Conservation (phyloP, 2,797 vertebrate species). For the Oreochromis mossambicus region DNA sequence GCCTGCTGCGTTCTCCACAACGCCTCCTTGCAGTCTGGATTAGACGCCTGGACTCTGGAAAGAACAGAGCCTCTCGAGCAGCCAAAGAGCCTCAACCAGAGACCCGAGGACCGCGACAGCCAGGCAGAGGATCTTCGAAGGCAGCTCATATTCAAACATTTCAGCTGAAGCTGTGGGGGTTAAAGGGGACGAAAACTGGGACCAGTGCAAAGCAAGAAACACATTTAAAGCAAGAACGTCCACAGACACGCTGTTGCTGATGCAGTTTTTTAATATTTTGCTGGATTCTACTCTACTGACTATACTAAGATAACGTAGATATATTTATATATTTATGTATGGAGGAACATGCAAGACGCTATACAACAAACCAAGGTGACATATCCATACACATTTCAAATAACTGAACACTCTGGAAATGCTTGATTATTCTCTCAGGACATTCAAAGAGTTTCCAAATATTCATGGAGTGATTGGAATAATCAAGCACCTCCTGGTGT, state of each 20-base stretch:
- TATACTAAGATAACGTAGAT: constrained; percentile 69
- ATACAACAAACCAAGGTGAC: constrained; percentile 56
- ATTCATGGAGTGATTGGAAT: neutral
- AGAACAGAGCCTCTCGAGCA: constrained; percentile 80
- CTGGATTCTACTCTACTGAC: constrained; percentile 75
- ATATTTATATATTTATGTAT: constrained; percentile 24
- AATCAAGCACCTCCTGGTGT: constrained; percentile 1
- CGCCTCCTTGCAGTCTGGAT: constrained; percentile 87
- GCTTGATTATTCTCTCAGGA: constrained; percentile 13
- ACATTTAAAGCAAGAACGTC: constrained; percentile 3
- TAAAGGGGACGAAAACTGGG: neutral
- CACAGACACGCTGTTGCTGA: constrained; percentile 61
- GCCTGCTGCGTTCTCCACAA: constrained; percentile 97
- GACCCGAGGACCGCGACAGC: constrained; percentile 81
- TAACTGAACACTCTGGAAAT: neutral
- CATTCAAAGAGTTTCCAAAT: neutral
- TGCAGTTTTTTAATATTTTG: constrained; percentile 79
- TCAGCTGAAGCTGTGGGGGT: constrained; percentile 67
- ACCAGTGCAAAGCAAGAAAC: neutral
- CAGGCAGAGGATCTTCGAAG: constrained; percentile 83
- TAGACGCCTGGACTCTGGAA: constrained; percentile 89
- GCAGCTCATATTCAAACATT: constrained; percentile 86
- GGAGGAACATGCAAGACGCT: constrained; percentile 65
- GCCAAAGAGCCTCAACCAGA: constrained; percentile 77
- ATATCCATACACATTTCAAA: constrained; percentile 43